phyloP scores from a whole-genome alignment of 2,888 invertebrate genomes.

The Stratiomys singularior region DNA sequence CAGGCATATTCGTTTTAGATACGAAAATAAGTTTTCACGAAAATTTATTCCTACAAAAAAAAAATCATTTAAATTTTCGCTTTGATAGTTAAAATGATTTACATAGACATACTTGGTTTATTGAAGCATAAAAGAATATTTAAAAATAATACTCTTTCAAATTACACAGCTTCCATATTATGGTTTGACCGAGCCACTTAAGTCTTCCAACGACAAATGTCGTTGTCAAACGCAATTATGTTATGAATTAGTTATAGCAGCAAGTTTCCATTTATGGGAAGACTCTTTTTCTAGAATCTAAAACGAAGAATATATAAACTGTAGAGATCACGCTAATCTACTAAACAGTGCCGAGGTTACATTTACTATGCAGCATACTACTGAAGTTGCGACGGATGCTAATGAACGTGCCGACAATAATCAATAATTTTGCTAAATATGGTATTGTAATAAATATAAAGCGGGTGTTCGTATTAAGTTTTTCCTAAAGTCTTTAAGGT shows the following conservation, averaged over 20 bases:
- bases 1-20: too few relatives aligned
- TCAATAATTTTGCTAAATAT: conserved; percentile 3
- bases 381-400: not conserved
- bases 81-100: too few relatives aligned
- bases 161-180: not conserved
- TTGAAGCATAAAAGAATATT: too few relatives aligned
- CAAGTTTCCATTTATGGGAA: conserved; percentile 4
- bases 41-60: too few relatives aligned
- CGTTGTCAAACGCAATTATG: conserved; percentile 17
- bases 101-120: too few relatives aligned
- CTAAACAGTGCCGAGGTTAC: too few relatives aligned
- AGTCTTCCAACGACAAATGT: not conserved
- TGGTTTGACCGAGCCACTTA: not conserved
- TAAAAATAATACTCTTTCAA: too few relatives aligned
- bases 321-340: too few relatives aligned
- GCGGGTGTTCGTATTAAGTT: not conserved
- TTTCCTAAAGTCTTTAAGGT: not conserved
- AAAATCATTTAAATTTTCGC: too few relatives aligned
- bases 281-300: too few relatives aligned
- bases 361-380: not conserved
- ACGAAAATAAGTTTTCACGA: too few relatives aligned
- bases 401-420: not conserved
- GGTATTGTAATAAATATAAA: not conserved
- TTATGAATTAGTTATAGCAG: not conserved
- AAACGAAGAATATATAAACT: too few relatives aligned